Conservation (phyloP, 53 echinoderm and acorn worm genomes). For the Henricia sp. region DNA sequence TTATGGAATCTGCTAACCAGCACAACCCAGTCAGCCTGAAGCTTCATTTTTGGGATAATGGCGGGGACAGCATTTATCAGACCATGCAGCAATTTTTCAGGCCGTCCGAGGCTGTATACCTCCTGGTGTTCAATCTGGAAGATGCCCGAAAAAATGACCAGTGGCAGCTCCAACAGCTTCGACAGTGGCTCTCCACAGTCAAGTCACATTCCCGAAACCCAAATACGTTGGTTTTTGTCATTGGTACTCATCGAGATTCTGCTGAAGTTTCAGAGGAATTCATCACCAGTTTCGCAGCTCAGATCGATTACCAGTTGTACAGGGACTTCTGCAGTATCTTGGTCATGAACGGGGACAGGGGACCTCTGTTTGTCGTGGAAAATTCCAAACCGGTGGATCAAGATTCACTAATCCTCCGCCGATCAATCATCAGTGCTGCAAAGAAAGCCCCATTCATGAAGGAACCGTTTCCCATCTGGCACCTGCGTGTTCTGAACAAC, state of each 20-base stretch:
- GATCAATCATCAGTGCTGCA: neutral
- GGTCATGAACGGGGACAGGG: conserved; percentile 16
- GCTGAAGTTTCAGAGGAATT: neutral
- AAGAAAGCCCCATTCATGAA: neutral
- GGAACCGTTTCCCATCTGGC: conserved; percentile 19
- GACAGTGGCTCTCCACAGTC: conserved; percentile 35
- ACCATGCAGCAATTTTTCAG: conserved; percentile 50
- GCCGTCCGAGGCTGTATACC: conserved; percentile 34
- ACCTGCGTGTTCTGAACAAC: conserved; percentile 12
- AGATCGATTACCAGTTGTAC: conserved; percentile 2
- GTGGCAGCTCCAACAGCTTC: conserved; percentile 23
- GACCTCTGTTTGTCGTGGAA: conserved; percentile 33
- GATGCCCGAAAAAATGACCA: neutral
- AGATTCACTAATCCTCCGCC: conserved; percentile 1
- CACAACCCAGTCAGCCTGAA: conserved; percentile 27
- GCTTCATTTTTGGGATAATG: conserved; percentile 58
- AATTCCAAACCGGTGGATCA: conserved; percentile 28
- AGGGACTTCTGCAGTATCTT: conserved; percentile 38
- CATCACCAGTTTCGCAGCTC: neutral
- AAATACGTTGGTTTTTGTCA: conserved; percentile 19
- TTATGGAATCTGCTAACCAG: conserved; percentile 1
- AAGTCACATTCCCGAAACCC: neutral
- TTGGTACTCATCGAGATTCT: conserved; percentile 39
- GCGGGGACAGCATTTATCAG: conserved; percentile 34
- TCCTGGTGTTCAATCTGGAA: conserved; percentile 46